Evolutionary conservation across 2,888 invertebrate genomes (phyloP).

Genomic region (Heliconius cydno): DNA sequence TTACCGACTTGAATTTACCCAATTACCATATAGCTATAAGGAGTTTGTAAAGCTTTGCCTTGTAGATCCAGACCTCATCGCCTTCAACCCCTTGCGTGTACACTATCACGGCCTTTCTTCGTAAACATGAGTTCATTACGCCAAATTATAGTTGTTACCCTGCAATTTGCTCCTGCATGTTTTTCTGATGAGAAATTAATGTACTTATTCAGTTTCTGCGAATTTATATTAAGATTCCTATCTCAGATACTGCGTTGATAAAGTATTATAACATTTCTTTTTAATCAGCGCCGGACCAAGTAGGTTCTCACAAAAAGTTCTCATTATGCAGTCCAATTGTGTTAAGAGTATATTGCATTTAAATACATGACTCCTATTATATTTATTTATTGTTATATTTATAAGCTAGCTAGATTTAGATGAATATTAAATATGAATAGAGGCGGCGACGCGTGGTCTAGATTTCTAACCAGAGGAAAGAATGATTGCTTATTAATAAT

Average conservation of each 20-base stretch:
- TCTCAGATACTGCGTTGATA: constrained; percentile 43
- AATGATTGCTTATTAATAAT: no score
- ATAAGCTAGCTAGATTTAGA: background rate
- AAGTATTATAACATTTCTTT: constrained; percentile 41
- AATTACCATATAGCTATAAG: background rate
- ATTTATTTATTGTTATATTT: background rate
- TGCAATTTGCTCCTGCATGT: constrained; percentile 68
- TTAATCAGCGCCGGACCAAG: constrained; percentile 29
- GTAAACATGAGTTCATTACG: constrained; percentile 65
- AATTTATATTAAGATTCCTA: constrained; percentile 46
- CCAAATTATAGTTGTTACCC: constrained; percentile 68
- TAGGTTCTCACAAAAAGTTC: constrained; percentile 41
- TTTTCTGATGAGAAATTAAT: constrained; percentile 63
- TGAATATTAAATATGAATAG: no score
- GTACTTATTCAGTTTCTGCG: constrained; percentile 51
- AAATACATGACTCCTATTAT: background rate
- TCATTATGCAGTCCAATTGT: constrained; percentile 25
- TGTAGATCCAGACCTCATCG: constrained; percentile 5
- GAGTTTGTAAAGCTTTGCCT: background rate
- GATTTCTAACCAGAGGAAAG: no score
- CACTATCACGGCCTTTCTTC: constrained; percentile 58
- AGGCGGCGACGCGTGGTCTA: no score
- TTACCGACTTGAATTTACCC: background rate
- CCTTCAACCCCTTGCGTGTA: constrained; percentile 59
- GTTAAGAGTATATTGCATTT: constrained; percentile 11